Evolutionary conservation across 2,113 vertebrate genomes (phyloP).

Genomic region (Cebidichthys violaceus): DNA sequence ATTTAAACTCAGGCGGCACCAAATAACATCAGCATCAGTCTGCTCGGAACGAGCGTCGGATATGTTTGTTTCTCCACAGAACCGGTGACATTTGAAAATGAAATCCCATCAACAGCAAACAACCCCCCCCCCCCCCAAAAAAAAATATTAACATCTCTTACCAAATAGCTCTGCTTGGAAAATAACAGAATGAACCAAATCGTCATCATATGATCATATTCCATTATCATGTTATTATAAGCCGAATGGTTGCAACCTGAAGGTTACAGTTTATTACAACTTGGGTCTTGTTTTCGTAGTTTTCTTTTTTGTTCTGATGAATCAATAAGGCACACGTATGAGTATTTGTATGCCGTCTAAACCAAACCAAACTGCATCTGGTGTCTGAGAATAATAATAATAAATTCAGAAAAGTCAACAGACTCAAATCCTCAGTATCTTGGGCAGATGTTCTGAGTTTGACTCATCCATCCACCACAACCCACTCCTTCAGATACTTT

Average conservation of each 20-base stretch:
- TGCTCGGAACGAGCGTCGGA: background rate
- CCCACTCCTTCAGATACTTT: too few species aligned
- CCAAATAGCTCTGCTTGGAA: background rate
- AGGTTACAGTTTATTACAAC: background rate
- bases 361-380: too few species aligned
- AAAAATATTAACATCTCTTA: background rate
- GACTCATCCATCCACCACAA: too few species aligned
- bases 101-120: constrained; percentile 7
- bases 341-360: background rate
- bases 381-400: too few species aligned
- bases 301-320: background rate
- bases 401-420: background rate
- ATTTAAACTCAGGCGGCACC: background rate
- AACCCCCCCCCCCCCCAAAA: background rate
- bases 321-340: background rate
- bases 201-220: background rate
- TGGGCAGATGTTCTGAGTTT: too few species aligned
- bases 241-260: background rate
- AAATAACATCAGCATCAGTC: constrained; percentile 6
- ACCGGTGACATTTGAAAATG: constrained; percentile 1
- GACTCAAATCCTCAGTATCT: too few species aligned
- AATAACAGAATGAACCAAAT: background rate
- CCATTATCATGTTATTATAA: background rate
- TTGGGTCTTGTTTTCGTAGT: background rate
- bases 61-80: background rate